Evolutionary conservation across 2,888 invertebrate genomes (phyloP).

Genomic region (Parnassius smintheus): DNA sequence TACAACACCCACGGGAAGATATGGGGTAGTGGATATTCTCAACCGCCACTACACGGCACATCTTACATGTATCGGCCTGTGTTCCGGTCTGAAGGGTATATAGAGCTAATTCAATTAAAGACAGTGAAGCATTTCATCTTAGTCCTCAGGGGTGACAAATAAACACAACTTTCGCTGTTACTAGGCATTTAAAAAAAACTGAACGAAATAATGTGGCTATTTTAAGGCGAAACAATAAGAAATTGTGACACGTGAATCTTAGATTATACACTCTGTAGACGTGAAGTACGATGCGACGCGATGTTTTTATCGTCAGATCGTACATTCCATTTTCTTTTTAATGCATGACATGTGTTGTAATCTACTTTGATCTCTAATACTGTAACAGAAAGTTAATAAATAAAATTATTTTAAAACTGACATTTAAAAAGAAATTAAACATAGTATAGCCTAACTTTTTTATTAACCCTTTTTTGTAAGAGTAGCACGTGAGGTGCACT

Average conservation of each 20-base stretch:
- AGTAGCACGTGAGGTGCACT: too few relatives aligned
- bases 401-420: background rate
- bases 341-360: background rate
- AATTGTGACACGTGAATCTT: slow-evolving; percentile 8
- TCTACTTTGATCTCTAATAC: slow-evolving; percentile 7
- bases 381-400: background rate
- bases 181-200: slow-evolving; percentile 3
- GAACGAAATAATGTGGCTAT: slow-evolving; percentile 7
- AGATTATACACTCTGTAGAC: too few relatives aligned
- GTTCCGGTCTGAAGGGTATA: too few relatives aligned
- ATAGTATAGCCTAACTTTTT: too few relatives aligned
- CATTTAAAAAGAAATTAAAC: too few relatives aligned
- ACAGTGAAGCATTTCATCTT: too few relatives aligned
- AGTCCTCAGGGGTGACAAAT: background rate
- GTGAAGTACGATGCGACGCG: slow-evolving; percentile 8
- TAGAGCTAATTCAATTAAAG: too few relatives aligned
- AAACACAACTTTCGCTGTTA: slow-evolving; percentile 7
- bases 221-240: slow-evolving; percentile 16
- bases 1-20: too few relatives aligned
- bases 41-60: too few relatives aligned
- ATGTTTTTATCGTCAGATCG: slow-evolving; percentile 14
- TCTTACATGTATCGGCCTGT: too few relatives aligned
- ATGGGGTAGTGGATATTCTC: too few relatives aligned
- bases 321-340: slow-evolving; percentile 21
- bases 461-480: too few relatives aligned